These are phyloP conservation scores for Sialis lutaria DNA, from an alignment of 2,888 invertebrate genomes.

Conservation along the genomic window DNA sequence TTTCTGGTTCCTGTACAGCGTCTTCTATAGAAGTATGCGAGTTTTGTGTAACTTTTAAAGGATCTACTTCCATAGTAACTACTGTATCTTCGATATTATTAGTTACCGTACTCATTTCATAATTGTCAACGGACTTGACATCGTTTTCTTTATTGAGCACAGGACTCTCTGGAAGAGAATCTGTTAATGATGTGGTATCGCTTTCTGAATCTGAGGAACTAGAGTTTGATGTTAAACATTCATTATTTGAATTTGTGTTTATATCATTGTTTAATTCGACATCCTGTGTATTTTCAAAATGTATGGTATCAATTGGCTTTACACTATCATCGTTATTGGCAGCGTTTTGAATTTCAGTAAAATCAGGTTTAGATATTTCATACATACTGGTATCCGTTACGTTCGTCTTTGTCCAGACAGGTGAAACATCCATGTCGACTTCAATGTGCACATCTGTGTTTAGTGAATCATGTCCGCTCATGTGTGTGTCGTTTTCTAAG, in stretches of 20 bases:
- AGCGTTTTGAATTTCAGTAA: constrained; percentile 25
- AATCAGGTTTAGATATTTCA: constrained; percentile 10
- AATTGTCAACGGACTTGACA: constrained; percentile 6
- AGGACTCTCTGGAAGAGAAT: background rate
- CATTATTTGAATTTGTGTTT: constrained; percentile 6
- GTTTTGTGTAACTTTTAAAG: no score
- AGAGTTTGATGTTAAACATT: background rate
- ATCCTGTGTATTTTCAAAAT: background rate
- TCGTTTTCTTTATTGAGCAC: constrained; percentile 8
- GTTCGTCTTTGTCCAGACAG: constrained; percentile 16
- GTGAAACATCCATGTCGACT: constrained; percentile 33
- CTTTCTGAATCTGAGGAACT: background rate
- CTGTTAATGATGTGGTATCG: background rate
- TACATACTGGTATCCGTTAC: background rate
- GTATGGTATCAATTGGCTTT: background rate
- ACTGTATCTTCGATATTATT: no score
- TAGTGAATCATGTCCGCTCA: constrained; percentile 27
- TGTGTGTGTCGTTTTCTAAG: constrained; percentile 35
- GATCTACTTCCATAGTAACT: no score
- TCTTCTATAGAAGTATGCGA: no score
- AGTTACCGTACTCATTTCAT: no score
- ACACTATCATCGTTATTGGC: constrained; percentile 18
- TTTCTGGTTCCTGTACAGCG: no score
- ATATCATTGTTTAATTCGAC: background rate
- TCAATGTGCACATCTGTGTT: constrained; percentile 35